These are phyloP conservation scores for Chymomyza costata DNA, from an alignment of 1,140 invertebrate species.

Conservation along the genomic window DNA sequence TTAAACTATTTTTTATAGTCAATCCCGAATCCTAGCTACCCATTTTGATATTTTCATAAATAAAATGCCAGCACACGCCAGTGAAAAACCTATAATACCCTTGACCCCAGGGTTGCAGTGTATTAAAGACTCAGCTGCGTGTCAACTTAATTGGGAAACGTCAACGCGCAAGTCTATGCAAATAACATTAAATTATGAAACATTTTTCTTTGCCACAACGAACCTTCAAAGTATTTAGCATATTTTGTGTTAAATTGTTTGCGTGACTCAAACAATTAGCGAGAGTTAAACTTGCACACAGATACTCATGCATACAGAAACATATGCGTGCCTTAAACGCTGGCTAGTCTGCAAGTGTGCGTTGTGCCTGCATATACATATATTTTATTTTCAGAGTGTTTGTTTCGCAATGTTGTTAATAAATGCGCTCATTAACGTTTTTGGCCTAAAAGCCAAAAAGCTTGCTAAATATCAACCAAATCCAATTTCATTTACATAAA, in stretches of 20 bases:
- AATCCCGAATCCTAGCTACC: too few species aligned
- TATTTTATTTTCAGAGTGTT: background rate
- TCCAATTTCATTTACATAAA: constrained; percentile 44
- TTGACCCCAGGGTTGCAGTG: constrained; percentile 1
- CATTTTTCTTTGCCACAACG: constrained; percentile 42
- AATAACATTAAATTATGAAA: constrained; percentile 70
- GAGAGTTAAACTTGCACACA: constrained; percentile 29
- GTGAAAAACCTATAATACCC: too few species aligned
- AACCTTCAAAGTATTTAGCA: constrained; percentile 53
- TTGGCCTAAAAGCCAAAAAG: constrained; percentile 35
- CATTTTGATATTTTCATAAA: too few species aligned
- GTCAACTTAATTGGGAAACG: constrained; percentile 54
- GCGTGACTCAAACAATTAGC: constrained; percentile 69
- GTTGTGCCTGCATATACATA: too few species aligned
- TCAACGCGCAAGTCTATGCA: constrained; percentile 66
- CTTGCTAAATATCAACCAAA: constrained; percentile 54
- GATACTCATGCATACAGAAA: constrained; percentile 11
- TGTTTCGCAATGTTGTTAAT: constrained; percentile 35
- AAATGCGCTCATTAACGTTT: constrained; percentile 58
- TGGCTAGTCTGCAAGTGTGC: too few species aligned
- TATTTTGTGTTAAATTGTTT: constrained; percentile 68
- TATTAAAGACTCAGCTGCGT: too few species aligned
- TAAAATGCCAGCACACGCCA: too few species aligned
- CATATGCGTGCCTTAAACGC: too few species aligned
- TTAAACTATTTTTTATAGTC: too few species aligned